phyloP scores from a whole-genome alignment of 1,140 invertebrate species.

The Myzus persicae region DNA sequence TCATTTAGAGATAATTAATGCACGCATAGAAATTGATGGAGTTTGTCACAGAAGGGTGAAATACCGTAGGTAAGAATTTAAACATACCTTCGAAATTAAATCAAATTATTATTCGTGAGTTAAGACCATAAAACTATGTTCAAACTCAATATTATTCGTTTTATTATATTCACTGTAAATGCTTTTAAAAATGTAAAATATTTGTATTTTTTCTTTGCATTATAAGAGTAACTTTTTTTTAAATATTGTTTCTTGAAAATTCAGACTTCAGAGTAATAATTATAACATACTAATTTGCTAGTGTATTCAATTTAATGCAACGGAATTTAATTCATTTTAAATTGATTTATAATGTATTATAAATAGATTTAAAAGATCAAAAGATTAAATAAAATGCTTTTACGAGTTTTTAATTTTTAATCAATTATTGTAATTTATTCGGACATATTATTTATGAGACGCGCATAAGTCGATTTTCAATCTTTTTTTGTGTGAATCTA shows the following conservation, averaged over 20 bases:
- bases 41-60: neutral
- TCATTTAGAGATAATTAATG: neutral
- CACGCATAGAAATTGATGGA: neutral
- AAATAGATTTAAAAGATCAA: neutral
- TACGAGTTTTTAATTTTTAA: neutral
- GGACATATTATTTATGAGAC: neutral
- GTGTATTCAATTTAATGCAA: neutral
- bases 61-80: neutral
- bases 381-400: conserved; percentile 11
- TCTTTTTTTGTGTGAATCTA: neutral
- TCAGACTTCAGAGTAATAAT: neutral
- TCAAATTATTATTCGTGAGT: conserved; percentile 53
- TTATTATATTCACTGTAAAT: neutral
- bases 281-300: neutral
- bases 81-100: neutral
- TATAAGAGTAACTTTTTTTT: neutral
- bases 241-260: neutral
- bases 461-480: neutral
- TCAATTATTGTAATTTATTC: conserved; percentile 18
- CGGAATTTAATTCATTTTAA: neutral
- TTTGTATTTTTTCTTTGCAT: neutral
- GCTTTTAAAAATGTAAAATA: neutral
- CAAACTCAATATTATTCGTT: neutral
- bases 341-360: neutral
- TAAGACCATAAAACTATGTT: conserved; percentile 2